Evolutionary conservation across 2,113 vertebrate genomes (phyloP), one percentile per base, ranked within the genome.

Genomic region (Sterrhoptilus dennistouni): DNA sequence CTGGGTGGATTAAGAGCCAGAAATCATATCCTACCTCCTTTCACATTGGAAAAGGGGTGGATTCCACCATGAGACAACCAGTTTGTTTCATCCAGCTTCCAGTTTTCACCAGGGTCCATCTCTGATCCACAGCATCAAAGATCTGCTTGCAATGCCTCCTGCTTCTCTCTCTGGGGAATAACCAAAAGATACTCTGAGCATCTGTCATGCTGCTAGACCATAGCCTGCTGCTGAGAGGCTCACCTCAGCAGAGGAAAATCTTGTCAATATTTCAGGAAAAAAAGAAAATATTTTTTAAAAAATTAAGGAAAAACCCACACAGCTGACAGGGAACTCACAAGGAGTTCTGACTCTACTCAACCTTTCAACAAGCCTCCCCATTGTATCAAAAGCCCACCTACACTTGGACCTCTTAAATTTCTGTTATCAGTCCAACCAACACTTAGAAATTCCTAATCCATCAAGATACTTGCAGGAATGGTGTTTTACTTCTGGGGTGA

Each of bases 81-180:
- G 88, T 95, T 93, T 95, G 95, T 97, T 94, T 98, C 98, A 71
- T 98, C 98, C 94, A 98, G 95, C 79, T 97, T 96, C 98, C 98
- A 98, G 76, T 92, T 97, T 89, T 98, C 98, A 95, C 61, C 78
- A 66, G 97, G 93, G 49, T 98, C 98, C 98, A 98, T 98, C 76
- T 78, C 97, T 95, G 94, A 66, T 77, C 50, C 35, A 12, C 70
- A 93, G 93, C 88, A 93, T 91, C 96, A 90, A 95, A 96, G 76
- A 86, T 87, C 90, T 93, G 83, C 79, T 91, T 44, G 56, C 79
- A 95, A 86, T 54, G 68, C 52, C 44, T 92, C 90, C 50, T 77
- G 86, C 53, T 6, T 54, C 52, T 91, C 69, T 80, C 71, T 95
- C 94, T 94, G 66, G 72, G 83, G 84, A 94, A 94, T 80, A 96